phyloP scores from a whole-genome alignment of 1,140 invertebrate species.

The Steinernema khuongi region DNA sequence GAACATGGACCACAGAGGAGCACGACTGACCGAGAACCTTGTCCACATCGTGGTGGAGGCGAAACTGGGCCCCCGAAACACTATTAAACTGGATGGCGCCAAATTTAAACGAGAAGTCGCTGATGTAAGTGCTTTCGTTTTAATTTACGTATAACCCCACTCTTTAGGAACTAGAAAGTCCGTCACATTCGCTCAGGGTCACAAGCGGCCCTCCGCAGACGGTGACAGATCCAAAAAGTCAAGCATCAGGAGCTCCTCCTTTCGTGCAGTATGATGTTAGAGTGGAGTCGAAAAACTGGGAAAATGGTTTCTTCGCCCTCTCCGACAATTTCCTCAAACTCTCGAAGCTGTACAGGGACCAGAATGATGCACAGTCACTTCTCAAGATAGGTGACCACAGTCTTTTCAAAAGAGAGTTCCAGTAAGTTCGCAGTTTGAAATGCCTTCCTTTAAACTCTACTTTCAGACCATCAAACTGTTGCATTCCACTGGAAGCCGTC shows the following conservation, averaged over 20 bases:
- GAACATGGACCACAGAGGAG: too few species aligned
- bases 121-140: too few species aligned
- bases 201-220: too few species aligned
- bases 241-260: not conserved
- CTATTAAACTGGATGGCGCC: not conserved
- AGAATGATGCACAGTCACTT: not conserved
- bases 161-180: too few species aligned
- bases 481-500: not conserved
- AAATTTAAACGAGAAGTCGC: not conserved
- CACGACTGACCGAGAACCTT: too few species aligned
- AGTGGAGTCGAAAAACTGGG: not conserved
- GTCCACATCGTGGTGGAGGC: not conserved
- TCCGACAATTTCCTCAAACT: not conserved
- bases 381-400: not conserved
- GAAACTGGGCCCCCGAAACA: not conserved
- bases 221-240: too few species aligned
- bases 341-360: not conserved
- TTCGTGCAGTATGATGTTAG: not conserved
- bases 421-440: not conserved
- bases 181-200: too few species aligned
- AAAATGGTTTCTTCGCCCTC: not conserved
- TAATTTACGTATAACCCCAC: too few species aligned
- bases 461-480: not conserved
- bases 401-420: not conserved
- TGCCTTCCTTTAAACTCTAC: not conserved